These are phyloP conservation scores for Eubasilissa splendida DNA, from an alignment of 2,888 invertebrate species.

Conservation along the genomic window DNA sequence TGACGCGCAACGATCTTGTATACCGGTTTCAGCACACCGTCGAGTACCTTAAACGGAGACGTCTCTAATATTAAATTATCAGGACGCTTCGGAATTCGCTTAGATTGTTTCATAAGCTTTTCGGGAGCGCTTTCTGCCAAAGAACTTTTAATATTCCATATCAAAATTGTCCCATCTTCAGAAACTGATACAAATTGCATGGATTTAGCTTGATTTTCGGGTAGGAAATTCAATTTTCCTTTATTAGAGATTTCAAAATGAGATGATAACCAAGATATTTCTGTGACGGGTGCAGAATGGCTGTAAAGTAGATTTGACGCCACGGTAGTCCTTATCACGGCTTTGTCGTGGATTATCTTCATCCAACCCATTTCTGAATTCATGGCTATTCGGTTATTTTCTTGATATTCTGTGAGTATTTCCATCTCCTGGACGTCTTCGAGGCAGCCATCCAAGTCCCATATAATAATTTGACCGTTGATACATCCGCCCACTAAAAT, in stretches of 20 bases:
- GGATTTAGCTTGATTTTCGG: slow-evolving; percentile 65
- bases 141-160: slow-evolving; percentile 73
- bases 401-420: slow-evolving; percentile 75
- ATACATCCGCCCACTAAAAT: slow-evolving; percentile 80
- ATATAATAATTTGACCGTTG: slow-evolving; percentile 81
- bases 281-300: slow-evolving; percentile 76
- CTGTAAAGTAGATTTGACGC: slow-evolving; percentile 76
- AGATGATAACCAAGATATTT: slow-evolving; percentile 80
- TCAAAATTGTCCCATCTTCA: slow-evolving; percentile 78
- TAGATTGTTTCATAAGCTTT: slow-evolving; percentile 66
- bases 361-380: slow-evolving; percentile 80
- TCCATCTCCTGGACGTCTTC: slow-evolving; percentile 76
- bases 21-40: slow-evolving; percentile 76
- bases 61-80: slow-evolving; percentile 74
- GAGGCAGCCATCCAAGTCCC: slow-evolving; percentile 79
- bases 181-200: slow-evolving; percentile 79
- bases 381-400: slow-evolving; percentile 76
- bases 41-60: slow-evolving; percentile 75
- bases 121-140: slow-evolving; percentile 60
- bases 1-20: slow-evolving; percentile 72
- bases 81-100: slow-evolving; percentile 71
- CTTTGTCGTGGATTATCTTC: slow-evolving; percentile 74
- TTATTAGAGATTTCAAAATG: slow-evolving; percentile 74
- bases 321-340: slow-evolving; percentile 74
- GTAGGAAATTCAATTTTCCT: slow-evolving; percentile 71